These are phyloP conservation scores for Verasper variegatus DNA, from an alignment of 2,113 vertebrate genomes.

Conservation along the genomic window DNA sequence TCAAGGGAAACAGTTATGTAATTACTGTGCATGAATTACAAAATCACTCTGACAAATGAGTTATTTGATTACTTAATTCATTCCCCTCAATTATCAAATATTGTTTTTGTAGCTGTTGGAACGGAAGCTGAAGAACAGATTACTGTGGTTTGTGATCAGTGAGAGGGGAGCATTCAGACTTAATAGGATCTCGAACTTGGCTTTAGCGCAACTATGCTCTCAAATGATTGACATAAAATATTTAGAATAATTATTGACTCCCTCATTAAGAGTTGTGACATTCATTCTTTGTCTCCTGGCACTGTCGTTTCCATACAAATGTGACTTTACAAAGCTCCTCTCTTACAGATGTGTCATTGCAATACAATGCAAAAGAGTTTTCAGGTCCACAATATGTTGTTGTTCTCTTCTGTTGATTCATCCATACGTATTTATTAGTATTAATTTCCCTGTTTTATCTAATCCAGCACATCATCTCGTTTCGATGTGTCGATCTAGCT, in stretches of 20 bases:
- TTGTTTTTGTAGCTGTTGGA: not conserved
- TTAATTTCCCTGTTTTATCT: not conserved
- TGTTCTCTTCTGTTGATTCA: not conserved
- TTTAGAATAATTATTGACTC: not conserved
- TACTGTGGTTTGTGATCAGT: not conserved
- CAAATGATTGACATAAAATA: constrained; percentile 1
- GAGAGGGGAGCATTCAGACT: not conserved
- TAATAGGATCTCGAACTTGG: not conserved
- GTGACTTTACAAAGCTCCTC: constrained; percentile 6
- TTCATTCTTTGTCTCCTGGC: too few species aligned
- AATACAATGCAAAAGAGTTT: too few species aligned
- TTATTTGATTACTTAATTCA: constrained; percentile 1
- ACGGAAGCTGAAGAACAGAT: not conserved
- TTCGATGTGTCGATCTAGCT: not conserved
- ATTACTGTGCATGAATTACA: not conserved
- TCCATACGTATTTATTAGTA: not conserved
- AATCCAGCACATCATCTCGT: too few species aligned
- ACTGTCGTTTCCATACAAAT: too few species aligned
- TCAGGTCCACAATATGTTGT: too few species aligned
- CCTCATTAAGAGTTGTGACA: too few species aligned
- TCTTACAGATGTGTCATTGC: not conserved
- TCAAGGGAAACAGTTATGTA: not conserved
- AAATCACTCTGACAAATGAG: constrained; percentile 1
- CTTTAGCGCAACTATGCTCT: not conserved
- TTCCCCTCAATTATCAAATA: not conserved